Evolutionary conservation across 2,113 vertebrate species (phyloP).

Genomic region (Carassius carassius): DNA sequence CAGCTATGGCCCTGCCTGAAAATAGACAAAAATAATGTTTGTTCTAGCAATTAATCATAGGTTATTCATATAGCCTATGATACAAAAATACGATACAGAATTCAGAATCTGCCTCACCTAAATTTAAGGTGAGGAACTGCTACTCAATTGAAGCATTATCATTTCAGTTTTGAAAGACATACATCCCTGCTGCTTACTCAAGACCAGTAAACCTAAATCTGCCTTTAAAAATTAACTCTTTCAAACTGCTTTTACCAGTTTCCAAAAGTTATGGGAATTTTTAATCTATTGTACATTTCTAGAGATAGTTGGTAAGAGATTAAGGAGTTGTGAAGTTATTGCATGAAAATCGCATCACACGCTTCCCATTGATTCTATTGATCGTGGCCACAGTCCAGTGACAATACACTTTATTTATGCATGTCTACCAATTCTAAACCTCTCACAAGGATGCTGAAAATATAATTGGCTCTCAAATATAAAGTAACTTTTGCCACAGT

Average conservation of each 20-base stretch:
- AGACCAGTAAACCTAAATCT: not conserved
- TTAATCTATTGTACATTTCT: not conserved
- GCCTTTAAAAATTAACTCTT: not conserved
- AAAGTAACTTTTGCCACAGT: slow-evolving; percentile 6
- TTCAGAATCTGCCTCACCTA: too few species aligned
- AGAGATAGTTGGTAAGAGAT: too few species aligned
- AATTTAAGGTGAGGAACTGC: too few species aligned
- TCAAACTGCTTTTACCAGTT: not conserved
- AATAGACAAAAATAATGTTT: too few species aligned
- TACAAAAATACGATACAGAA: too few species aligned
- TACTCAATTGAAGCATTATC: not conserved
- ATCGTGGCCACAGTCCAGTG: not conserved
- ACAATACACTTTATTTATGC: not conserved
- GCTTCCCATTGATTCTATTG: slow-evolving; percentile 15
- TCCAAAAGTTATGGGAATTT: not conserved
- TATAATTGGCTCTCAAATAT: slow-evolving; percentile 3
- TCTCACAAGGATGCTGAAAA: slow-evolving; percentile 4
- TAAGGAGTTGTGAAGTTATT: not conserved
- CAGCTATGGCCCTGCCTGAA: too few species aligned
- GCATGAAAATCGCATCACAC: not conserved
- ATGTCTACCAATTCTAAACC: not conserved
- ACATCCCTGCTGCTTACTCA: not conserved
- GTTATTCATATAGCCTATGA: too few species aligned
- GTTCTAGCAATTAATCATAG: too few species aligned
- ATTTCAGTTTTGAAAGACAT: not conserved